These are phyloP conservation scores for Mugil cephalus DNA, from an alignment of 2,113 vertebrate genomes.

Conservation along the genomic window DNA sequence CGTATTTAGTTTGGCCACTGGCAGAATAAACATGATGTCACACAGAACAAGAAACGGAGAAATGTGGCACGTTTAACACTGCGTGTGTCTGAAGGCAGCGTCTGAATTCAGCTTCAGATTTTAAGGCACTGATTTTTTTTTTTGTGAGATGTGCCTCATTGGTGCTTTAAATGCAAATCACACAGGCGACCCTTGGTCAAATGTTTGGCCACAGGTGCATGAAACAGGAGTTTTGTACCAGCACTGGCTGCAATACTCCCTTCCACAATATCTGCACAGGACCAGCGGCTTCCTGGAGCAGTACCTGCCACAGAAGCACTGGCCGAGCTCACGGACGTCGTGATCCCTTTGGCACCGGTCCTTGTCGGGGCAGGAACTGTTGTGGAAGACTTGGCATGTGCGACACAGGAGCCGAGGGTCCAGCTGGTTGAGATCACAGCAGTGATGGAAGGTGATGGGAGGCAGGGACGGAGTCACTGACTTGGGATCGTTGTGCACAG, in stretches of 20 bases:
- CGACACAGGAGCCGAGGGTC: slow-evolving; percentile 63
- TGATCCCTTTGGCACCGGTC: slow-evolving; percentile 48
- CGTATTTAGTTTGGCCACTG: slow-evolving; percentile 21
- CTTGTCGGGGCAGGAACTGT: slow-evolving; percentile 3
- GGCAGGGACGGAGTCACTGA: background rate
- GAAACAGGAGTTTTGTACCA: slow-evolving; percentile 68
- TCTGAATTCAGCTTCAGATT: background rate
- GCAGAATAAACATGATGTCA: background rate
- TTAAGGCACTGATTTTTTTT: slow-evolving; percentile 62
- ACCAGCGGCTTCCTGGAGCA: slow-evolving; percentile 52
- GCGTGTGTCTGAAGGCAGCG: slow-evolving; percentile 45
- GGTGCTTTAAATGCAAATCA: slow-evolving; percentile 37
- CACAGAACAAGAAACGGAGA: background rate
- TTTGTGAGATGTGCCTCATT: slow-evolving; percentile 14
- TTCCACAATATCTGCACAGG: slow-evolving; percentile 76
- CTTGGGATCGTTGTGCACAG: background rate
- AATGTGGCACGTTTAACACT: background rate
- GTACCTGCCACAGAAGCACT: slow-evolving; percentile 42
- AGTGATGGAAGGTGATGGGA: slow-evolving; percentile 65
- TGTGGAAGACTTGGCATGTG: slow-evolving; percentile 72
- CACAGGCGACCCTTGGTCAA: slow-evolving; percentile 65
- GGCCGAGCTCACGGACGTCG: rapidly evolving
- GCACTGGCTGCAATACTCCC: slow-evolving; percentile 64
- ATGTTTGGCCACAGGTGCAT: slow-evolving; percentile 73
- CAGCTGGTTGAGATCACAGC: slow-evolving; percentile 42